These are phyloP conservation scores for Acanthopleura granulata DNA, from an alignment of 2,888 invertebrate species.

Conservation along the genomic window DNA sequence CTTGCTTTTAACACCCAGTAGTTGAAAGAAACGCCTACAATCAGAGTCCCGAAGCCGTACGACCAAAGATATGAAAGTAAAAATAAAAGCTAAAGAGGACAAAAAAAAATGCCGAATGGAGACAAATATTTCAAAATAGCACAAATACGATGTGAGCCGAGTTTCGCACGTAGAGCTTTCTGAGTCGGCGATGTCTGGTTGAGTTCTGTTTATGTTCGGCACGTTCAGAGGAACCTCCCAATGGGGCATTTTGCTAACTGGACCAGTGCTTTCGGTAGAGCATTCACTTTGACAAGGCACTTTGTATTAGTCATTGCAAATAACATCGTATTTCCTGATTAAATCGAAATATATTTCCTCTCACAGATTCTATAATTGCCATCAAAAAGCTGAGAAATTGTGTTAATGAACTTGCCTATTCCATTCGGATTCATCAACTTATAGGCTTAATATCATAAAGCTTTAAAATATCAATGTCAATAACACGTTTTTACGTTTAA, in stretches of 20 bases:
- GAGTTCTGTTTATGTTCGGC: background rate
- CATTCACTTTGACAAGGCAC: background rate
- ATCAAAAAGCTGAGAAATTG: no score
- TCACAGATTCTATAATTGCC: no score
- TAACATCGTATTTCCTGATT: background rate
- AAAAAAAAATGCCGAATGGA: background rate
- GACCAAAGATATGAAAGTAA: background rate
- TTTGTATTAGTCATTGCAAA: background rate
- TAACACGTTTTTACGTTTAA: no score
- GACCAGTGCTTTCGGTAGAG: background rate
- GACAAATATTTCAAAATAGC: slow-evolving; percentile 10
- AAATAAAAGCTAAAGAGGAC: background rate
- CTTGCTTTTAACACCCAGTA: background rate
- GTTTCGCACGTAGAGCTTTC: slow-evolving; percentile 1
- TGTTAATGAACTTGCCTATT: no score
- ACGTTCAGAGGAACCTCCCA: background rate
- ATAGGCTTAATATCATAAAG: no score
- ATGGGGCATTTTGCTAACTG: background rate
- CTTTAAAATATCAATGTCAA: no score
- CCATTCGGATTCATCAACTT: no score
- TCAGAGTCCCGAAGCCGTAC: background rate
- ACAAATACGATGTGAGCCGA: background rate
- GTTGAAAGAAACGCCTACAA: background rate
- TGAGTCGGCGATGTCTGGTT: background rate
- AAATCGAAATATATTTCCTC: background rate